Evolutionary conservation across 2,113 vertebrate genomes (phyloP).

Genomic region (Spermophilus dauricus): DNA sequence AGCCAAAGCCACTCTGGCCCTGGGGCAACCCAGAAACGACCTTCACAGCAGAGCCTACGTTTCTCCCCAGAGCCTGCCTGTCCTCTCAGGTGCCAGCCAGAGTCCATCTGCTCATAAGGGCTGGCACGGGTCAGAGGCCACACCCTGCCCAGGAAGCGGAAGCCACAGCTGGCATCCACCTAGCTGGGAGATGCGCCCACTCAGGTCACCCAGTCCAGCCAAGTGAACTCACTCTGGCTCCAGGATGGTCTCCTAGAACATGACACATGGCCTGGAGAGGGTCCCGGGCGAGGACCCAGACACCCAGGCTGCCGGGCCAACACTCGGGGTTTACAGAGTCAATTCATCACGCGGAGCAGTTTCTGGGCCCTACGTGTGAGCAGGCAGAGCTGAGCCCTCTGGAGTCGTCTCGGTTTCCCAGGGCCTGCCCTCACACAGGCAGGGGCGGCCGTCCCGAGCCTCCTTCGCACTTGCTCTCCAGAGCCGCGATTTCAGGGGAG

Average conservation of each 20-base stretch:
- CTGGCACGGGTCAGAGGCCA: rapidly evolving
- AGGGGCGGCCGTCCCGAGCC: rapidly evolving
- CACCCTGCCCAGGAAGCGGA: background rate
- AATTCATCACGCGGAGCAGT: background rate
- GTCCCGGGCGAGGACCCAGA: rapidly evolving
- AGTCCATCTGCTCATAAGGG: no score
- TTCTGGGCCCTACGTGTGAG: background rate
- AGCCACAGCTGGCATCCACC: rapidly evolving
- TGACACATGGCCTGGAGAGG: slow-evolving; percentile 65
- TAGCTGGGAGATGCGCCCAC: rapidly evolving
- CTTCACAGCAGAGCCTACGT: rapidly evolving
- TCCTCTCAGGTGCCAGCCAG: rapidly evolving
- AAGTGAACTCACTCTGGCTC: background rate
- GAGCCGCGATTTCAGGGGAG: rapidly evolving
- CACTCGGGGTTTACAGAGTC: rapidly evolving
- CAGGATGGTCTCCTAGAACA: slow-evolving; percentile 74
- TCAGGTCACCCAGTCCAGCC: no score
- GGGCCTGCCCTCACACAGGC: rapidly evolving
- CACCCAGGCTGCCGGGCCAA: background rate
- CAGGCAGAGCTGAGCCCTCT: background rate
- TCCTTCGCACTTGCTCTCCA: background rate
- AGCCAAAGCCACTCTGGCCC: rapidly evolving
- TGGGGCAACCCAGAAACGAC: rapidly evolving
- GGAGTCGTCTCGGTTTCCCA: background rate
- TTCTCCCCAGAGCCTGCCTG: background rate